A percentile compares a stretch with the other conserved stretches of the same genome.
Conservation (phyloP, 2,888 invertebrate genomes). For the Mongoloraphidia duomilia region DNA sequence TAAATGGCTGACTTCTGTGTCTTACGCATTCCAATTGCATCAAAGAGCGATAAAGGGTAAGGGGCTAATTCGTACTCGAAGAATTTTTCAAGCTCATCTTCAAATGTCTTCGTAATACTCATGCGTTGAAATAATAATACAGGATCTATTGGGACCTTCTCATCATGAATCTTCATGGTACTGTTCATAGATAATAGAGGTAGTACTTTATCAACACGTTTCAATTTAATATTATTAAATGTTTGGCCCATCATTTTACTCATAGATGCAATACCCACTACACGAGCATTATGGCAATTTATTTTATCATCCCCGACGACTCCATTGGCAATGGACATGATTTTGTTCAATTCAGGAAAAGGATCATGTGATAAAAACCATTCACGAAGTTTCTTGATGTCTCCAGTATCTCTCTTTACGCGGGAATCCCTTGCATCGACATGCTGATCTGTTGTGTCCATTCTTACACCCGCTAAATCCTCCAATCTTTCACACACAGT, state of each 20-base stretch:
- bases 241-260: slow-evolving; percentile 17
- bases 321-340: slow-evolving; percentile 12
- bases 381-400: slow-evolving; percentile 7
- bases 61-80: too few species aligned
- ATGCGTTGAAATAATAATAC: slow-evolving; percentile 23
- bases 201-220: slow-evolving; percentile 20
- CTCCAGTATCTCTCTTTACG: slow-evolving; percentile 19
- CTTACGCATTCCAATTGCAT: too few species aligned
- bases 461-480: slow-evolving; percentile 7
- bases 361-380: background rate
- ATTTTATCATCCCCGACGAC: slow-evolving; percentile 14
- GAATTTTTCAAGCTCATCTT: slow-evolving; percentile 17
- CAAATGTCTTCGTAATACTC: slow-evolving; percentile 12
- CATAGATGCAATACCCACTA: slow-evolving; percentile 9
- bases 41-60: too few species aligned
- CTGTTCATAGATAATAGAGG: slow-evolving; percentile 20
- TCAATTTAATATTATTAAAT: slow-evolving; percentile 19
- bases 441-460: slow-evolving; percentile 24
- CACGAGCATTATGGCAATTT: slow-evolving; percentile 16
- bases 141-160: slow-evolving; percentile 20
- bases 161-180: slow-evolving; percentile 21
- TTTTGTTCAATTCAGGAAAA: slow-evolving; percentile 7
- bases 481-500: slow-evolving; percentile 13
- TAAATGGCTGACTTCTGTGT: slow-evolving; percentile 14
- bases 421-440: slow-evolving; percentile 25